phyloP scores from a whole-genome alignment of 2,888 invertebrate genomes.

The Teleogryllus oceanicus region DNA sequence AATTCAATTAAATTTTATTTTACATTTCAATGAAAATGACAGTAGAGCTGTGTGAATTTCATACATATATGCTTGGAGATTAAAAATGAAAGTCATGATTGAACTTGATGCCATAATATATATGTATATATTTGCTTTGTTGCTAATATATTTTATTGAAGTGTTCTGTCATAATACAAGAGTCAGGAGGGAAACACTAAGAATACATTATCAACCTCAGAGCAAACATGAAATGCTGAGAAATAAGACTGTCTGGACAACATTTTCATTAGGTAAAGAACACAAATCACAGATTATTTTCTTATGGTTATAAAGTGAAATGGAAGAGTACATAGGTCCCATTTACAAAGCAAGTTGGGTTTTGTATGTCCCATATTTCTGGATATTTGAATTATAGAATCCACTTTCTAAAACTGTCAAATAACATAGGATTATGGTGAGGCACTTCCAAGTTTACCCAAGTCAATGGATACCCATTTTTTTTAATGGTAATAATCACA shows the following conservation, averaged over 20 bases:
- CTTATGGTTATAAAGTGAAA: background rate
- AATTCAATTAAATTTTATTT: background rate
- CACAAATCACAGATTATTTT: background rate
- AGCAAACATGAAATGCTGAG: conserved; percentile 9
- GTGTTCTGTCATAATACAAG: conserved; percentile 9
- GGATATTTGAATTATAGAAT: background rate
- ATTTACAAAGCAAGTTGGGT: background rate
- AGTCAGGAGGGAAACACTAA: conserved; percentile 3
- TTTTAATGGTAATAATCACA: no score
- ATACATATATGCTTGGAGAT: conserved; percentile 1
- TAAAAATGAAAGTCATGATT: background rate
- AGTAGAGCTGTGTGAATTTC: background rate
- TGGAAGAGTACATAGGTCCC: conserved; percentile 7
- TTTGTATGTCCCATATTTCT: background rate
- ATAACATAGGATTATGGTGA: no score
- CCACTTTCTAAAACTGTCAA: no score
- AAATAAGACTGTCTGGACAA: background rate
- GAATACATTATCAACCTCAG: conserved; percentile 18
- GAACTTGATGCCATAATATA: background rate
- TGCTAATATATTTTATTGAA: conserved; percentile 7
- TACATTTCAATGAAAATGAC: conserved; percentile 4
- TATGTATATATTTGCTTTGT: conserved; percentile 7
- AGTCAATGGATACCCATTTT: no score
- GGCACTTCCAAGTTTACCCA: no score
- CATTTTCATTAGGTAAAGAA: background rate